Evolutionary conservation across 2,797 vertebrate genomes (phyloP), one percentile per base, ranked within the genome.

Genomic region (Leuciscus waleckii): DNA sequence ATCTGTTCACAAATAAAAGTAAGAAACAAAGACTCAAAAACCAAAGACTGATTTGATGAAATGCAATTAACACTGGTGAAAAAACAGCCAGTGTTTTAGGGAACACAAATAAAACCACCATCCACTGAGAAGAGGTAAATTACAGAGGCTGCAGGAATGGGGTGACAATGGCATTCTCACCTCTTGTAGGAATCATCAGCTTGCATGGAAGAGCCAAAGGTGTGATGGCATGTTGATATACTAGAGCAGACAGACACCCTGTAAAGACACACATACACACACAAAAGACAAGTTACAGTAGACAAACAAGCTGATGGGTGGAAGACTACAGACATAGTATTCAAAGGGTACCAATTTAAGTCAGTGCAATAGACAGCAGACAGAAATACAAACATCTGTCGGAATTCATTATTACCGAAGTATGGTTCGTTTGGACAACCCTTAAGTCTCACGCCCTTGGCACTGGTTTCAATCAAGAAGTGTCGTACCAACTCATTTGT

Each of bases 201-300:
- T 98, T 99, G 90, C 98, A 99, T 89, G 98, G 98, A 90, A 99
- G 93, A 83, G 98, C 98, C 94, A 99, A 91, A 0, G 98, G 98
- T 23, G 97, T 99, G 95, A 99, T 97, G 13, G 98, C 98, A 93
- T 99, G 98, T 91, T 99, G 98, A 92, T 99, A 99, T 79, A 99
- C 98, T 90, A 99, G 93, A 21, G 98, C 98, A 0, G 98, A 99
- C 7, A 99, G 96, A 88, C 97, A 98, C 63, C 98, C 98, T 99
- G 88, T 37, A 26, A 54, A 86, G 39, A 85, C 23, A 71, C 23
- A 71, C 69, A 86, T 41, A 88, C 21, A 82, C 43, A 74, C 29
- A 88, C 68, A 80, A 69, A 88, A 46, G 54, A 67, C 51, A 87
- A 76, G 46, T 79, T 79, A 80, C 77, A 84, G 14, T 46, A 32